Conservation (phyloP, 2,113 vertebrate species). For the Accipiter cooperii region DNA sequence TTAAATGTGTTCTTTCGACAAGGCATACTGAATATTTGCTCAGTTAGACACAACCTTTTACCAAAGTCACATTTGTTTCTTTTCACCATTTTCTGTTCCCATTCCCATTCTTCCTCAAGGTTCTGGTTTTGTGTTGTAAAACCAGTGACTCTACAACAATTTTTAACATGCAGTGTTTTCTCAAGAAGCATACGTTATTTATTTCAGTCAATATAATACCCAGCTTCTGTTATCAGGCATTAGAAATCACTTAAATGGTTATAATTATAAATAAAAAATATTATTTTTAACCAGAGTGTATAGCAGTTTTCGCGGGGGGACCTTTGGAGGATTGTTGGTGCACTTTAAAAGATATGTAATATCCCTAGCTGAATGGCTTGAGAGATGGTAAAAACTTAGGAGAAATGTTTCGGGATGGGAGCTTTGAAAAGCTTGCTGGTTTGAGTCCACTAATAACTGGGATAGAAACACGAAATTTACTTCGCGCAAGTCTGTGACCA, state of each 20-base stretch:
- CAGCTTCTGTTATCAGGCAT: not conserved
- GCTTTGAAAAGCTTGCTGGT: not conserved
- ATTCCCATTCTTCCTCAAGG: not conserved
- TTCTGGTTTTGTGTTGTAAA: not conserved
- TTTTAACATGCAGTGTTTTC: not conserved
- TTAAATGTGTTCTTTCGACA: not conserved
- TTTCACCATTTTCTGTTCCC: not conserved
- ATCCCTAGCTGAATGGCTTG: not conserved
- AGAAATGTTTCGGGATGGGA: not conserved
- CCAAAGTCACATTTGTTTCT: not conserved
- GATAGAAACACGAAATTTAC: not conserved
- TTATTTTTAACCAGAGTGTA: not conserved
- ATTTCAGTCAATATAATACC: not conserved
- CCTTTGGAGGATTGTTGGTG: not conserved
- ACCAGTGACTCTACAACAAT: not conserved
- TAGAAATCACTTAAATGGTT: not conserved
- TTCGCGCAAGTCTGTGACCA: not conserved
- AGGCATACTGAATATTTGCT: not conserved
- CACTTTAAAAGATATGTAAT: not conserved
- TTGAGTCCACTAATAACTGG: not conserved
- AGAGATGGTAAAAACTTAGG: not conserved
- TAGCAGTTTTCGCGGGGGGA: not conserved
- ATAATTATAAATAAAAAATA: not conserved
- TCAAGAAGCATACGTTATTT: not conserved
- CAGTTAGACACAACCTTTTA: not conserved